A percentile compares a stretch with the other conserved stretches of the same genome.
Evolutionary conservation across 1,140 invertebrate genomes (phyloP).

Genomic region (Halictus rubicundus): DNA sequence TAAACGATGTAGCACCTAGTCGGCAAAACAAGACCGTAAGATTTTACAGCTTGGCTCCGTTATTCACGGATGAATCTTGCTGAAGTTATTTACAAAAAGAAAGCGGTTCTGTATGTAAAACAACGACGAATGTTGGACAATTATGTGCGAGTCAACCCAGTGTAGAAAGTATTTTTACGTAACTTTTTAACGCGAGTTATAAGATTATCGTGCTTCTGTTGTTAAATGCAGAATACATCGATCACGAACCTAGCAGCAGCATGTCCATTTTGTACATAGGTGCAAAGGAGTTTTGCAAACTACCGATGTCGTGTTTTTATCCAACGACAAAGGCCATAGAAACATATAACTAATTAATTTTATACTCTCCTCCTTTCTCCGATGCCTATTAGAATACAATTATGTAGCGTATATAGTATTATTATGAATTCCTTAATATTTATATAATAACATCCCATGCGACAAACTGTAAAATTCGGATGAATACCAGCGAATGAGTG

Average conservation of each 20-base stretch:
- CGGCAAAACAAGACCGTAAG: background rate
- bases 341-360: background rate
- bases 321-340: constrained; percentile 28
- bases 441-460: background rate
- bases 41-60: background rate
- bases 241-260: background rate
- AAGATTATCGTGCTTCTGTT: background rate
- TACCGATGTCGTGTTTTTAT: background rate
- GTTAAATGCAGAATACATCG: no score
- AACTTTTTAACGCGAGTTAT: background rate
- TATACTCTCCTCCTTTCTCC: background rate
- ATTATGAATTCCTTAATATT: background rate
- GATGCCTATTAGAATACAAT: background rate
- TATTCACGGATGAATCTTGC: background rate
- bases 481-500: background rate
- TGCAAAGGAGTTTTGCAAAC: background rate
- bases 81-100: constrained; percentile 2
- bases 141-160: background rate
- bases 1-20: background rate
- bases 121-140: background rate
- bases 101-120: background rate
- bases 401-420: background rate
- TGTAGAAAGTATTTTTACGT: background rate
- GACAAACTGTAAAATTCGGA: background rate
- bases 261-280: background rate